Evolutionary conservation across 1,140 invertebrate species (phyloP), one percentile per base, ranked within the genome.

Genomic region (Asbolus verrucosus): DNA sequence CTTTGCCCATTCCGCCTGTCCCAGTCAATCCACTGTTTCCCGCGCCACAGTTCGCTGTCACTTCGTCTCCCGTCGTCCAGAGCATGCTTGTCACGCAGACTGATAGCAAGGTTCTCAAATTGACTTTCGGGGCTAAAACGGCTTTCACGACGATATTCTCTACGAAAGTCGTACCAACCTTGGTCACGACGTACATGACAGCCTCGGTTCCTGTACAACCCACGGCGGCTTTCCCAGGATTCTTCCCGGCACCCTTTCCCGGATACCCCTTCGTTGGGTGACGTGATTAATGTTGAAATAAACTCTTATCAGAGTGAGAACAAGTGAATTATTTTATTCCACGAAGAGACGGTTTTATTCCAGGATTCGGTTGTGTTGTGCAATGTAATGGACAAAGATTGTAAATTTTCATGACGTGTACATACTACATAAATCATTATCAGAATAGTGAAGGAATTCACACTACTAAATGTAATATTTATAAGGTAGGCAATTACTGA

Each of bases 111-210:
- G 84, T 95, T 13, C 81, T 95, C 13, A 94, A 94, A 78, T 82
- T 96, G 8, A 94, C 92, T 0, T 95, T 96, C 78, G 93, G 93
- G 2, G 94, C 94, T 14, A 93, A 93, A 77, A 94, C 94, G 0
- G 91, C 93, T 0, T 92, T 92, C 76, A 95, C 94, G 0, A 95
- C 93, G 0, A 82, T 95, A 16, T 95, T 90, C 77, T 92, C 91
- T 0, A 94, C 93, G n/a, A 89, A 85, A 71, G 89, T 95, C 13
- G 89, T 95, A 14, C 93, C 93, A 9, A 95, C 93, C 0, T 85
- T 91, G 43, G 75, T 94, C 14, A 95, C 94, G 1, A 92, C 91
- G 9, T 92, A 92, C 76, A 85, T 94, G 38, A 94, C 92, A 0
- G 87, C 89, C 4, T 92, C 92, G 0, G 81, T 94, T 3, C 87